phyloP scores from a whole-genome alignment of 92 coral and sea anemone genomes.

The Micromussa lordhowensis region DNA sequence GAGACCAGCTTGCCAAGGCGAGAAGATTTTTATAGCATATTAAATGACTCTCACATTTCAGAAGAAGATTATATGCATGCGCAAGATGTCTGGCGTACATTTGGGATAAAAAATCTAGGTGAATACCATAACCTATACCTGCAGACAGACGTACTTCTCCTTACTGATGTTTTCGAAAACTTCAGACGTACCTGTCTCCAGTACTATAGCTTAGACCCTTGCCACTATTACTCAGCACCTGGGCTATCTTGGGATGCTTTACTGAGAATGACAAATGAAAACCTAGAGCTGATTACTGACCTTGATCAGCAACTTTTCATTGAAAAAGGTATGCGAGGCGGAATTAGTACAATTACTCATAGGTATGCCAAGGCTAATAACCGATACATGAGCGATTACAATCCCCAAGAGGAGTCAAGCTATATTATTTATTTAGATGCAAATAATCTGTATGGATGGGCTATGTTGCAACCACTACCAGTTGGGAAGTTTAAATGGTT shows the following conservation, averaged over 20 bases:
- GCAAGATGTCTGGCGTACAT: too few species aligned
- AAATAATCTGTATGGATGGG: too few species aligned
- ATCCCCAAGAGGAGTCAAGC: neutral
- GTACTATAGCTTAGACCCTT: slow-evolving; percentile 4
- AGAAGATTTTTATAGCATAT: too few species aligned
- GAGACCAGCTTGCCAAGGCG: too few species aligned
- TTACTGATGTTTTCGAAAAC: neutral
- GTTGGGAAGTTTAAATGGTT: neutral
- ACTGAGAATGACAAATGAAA: slow-evolving; percentile 18
- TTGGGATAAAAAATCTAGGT: too few species aligned
- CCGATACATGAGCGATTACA: neutral
- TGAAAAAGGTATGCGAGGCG: slow-evolving; percentile 28
- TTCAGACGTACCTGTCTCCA: slow-evolving; percentile 14
- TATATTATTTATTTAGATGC: too few species aligned
- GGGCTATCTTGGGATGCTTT: slow-evolving; percentile 30
- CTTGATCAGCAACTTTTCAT: slow-evolving; percentile 20
- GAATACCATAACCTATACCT: too few species aligned
- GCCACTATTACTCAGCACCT: slow-evolving; percentile 25
- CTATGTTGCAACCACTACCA: slow-evolving; percentile 20
- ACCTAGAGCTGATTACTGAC: slow-evolving; percentile 19
- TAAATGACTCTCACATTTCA: too few species aligned
- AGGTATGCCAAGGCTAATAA: slow-evolving; percentile 20
- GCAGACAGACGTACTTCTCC: too few species aligned
- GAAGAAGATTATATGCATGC: too few species aligned
- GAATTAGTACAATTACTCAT: neutral